Evolutionary conservation across 2,797 vertebrate genomes (phyloP), one percentile per base, ranked within the genome.

Genomic region (Naso thynnoides): DNA sequence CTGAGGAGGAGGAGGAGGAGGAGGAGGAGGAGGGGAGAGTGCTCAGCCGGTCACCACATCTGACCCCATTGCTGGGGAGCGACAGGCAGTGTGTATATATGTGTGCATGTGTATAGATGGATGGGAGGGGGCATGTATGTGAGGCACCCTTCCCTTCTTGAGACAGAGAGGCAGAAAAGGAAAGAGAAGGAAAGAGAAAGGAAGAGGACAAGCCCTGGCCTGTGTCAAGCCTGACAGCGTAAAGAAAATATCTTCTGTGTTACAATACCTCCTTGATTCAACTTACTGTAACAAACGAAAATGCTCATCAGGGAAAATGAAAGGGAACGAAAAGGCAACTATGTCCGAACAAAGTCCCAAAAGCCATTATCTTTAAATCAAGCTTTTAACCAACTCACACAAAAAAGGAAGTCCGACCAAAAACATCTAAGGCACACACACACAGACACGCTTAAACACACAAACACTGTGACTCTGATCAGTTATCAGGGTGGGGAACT

Each of bases 171-270:
- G 77, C 50, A 53, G 60, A 71, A 68, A 79, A 60, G 64, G 49
- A 78, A 48, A 77, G 61, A 47, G 55, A 74, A 77, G 55, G 73
- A 71, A 78, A 57, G 38, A 44, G 56, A 50, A 78, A 79, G 69
- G 81, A 77, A 82, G 72, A 81, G 70, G 80, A 85, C 94, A 85
- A 91, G 94, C 88, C 90, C 84, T 84, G 84, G 85, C 94, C 73
- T 91, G 94, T 87, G 82, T 85, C 62, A 77, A 88, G 82, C 69
- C 61, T 59, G 42, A 45, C 59, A 80, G 76, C 74, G 63, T 42
- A 19, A 27, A 76, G 16, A 16, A 42, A 18, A 42, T 81, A 44
- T 10, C 66, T 65, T 71, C 75, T 76, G 79, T 73, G 68, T 65
- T 53, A 6, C 48, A 73, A 50, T 57, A 59, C 61, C 56, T 70